Evolutionary conservation across 2,797 vertebrate genomes (phyloP), one percentile per base, ranked within the genome.

Genomic region (Discoglossus pictus): DNA sequence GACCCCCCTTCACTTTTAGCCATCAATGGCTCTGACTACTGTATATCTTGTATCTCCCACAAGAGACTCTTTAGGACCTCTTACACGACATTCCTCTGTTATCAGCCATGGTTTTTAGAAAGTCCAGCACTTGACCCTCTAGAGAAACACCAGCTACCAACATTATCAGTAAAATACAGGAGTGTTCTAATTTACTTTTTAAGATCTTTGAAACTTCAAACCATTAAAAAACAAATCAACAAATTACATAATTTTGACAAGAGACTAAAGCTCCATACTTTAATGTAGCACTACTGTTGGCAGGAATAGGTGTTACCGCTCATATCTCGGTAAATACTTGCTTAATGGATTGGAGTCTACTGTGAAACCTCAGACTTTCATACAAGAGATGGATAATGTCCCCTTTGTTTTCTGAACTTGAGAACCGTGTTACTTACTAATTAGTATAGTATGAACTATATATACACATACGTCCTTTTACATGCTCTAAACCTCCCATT

Each of bases 1-100:
- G 12, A 7, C 13, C 48, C 18, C 16, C 31, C 42, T 48, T 59
- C 36, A 15, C 52, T 43, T 53, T 21, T 64, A 60, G 25, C 31
- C 54, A 38, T 24, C 35, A 59, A 31, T 72, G 44, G 24, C 20
- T 5, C 25, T 4, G 64, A 31, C 47, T 56, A 12, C 1, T 1
- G 17, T 61, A 46, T 53, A 76, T 67, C 31, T 50, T 63, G 54
- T 73, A 65, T 73, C 63, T 76, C 65, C 25, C 34, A 31, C 39
- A 56, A 64, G 65, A 60, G 46, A 68, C 73, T 68, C 66, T 71
- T 75, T 73, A 58, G 23, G 59, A 38, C 60, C 74, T 76, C 71
- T 78, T 70, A 67, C 43, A 15, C 67, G 48, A 47, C 71, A 75
- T 78, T 79, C 74, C 67, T 59, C 34, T 23, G 27, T 65, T 75